Base-by-base conservation (phyloP, 2,797 vertebrate genomes). In the Epinephelus malabaricus region DNA sequence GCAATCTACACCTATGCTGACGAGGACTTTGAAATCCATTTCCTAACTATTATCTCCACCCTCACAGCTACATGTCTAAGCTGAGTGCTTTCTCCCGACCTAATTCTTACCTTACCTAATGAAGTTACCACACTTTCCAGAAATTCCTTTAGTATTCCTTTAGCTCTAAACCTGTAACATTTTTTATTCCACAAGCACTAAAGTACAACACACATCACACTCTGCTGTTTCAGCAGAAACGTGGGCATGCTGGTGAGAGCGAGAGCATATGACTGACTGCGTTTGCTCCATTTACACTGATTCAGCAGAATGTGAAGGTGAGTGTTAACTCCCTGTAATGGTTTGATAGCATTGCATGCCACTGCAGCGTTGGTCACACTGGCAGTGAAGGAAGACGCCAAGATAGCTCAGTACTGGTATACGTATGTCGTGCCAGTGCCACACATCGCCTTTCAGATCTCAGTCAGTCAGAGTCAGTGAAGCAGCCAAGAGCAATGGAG, bases 271-370 rank as follows among this genome's bases (percentile, higher is more conserved):
- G 72, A 78, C 64, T 54, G 79, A 69, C 78, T 73, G 68, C 55
- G 51, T 58, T 82, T 73, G 34, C 67, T 76, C 18, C 25, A 9
- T 66, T 69, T 23, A 18, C 55, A 68, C 85, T 47, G 77, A 89
- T 61, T 81, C 88, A 84, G 86, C 90, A 81, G 69, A 91, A 79
- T 54, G 55, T 79, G 83, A 89, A 90, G 86, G 88, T 87, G 79
- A 86, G 67, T 0, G 21, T 71, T 65, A 79, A 76, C 76, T 67
- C 78, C 18, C 77, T 69, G 69, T 14, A 76, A 58, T 51, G 79
- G 23, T 85, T 75, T 82, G 84, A 86, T 77, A 82, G 74, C 89
- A 62, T 75, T 60, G 49, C 46, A 47, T 64, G 58, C 11, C 55
- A 45, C 5, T 54, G 55, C 60, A 62, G 58, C 14, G 60, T 12